These are phyloP conservation scores for Neodon shergylaensis DNA, from an alignment of 2,113 vertebrate genomes.

Conservation along the genomic window DNA sequence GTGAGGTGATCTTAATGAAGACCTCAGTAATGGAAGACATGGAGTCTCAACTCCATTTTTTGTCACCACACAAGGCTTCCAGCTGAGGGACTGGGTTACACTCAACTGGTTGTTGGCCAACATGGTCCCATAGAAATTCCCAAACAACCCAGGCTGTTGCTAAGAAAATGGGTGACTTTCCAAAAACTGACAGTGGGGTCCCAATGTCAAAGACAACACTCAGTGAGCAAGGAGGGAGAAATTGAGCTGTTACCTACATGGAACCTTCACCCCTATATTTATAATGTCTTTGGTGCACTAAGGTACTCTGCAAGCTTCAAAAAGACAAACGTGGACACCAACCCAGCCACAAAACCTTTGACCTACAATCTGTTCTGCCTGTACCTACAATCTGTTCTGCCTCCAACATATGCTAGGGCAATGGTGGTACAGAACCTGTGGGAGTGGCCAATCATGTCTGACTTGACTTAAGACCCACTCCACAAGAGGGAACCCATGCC, in stretches of 20 bases:
- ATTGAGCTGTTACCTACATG: not conserved
- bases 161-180: not conserved
- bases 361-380: too few species aligned
- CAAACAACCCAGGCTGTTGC: not conserved
- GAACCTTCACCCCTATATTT: not conserved
- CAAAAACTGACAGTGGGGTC: not conserved
- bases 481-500: not conserved
- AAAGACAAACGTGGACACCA: not conserved
- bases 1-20: not conserved
- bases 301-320: not conserved
- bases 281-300: not conserved
- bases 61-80: not conserved
- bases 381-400: not conserved
- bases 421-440: not conserved
- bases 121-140: not conserved
- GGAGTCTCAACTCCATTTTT: not conserved
- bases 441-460: not conserved
- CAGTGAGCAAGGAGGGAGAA: not conserved
- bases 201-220: not conserved
- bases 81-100: not conserved
- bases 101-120: not conserved
- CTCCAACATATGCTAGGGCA: not conserved
- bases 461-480: not conserved
- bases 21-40: not conserved
- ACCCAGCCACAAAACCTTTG: not conserved